Evolutionary conservation across 1,140 invertebrate species (phyloP), one percentile per base, ranked within the genome.

Genomic region (Subanguina moxae): DNA sequence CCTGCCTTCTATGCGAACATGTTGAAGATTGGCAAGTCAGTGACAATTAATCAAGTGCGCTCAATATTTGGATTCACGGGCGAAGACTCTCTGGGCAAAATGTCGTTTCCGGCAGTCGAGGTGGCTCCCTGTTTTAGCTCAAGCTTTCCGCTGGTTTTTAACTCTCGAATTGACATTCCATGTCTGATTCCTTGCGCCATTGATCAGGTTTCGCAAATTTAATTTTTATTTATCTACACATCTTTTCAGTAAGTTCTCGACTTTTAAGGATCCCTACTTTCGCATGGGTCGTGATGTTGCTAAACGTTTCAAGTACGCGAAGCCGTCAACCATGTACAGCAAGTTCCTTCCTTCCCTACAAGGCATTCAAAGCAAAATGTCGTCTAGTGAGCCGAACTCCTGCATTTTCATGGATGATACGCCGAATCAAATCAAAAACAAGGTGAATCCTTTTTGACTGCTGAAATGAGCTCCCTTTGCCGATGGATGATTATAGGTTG

Each of bases 111-210:
- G 0, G 90, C 94, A 0, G 90, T 94, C 62, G 93, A 99, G 86
- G 95, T 94, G 9, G 91, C 93, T 0, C 95, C 96, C 0, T 90
- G 91, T 13, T 89, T 99, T 78, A 92, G 91, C 0, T 90, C 90
- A 11, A 90, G 91, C n/a, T 76, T 99, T 98, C 95, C 95, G 0
- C 89, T 90, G 64, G 93, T 99, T 74, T 98, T 99, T 83, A 89
- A 84, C 38, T 80, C 87, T 1, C 86, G 88, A 64, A 88, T 88
- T 61, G 91, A 93, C 82, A 86, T 93, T 62, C 90, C 90, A 5
- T 96, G 93, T 81, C 85, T 99, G 0, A 95, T 99, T 72, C 95
- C 95, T 0, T 98, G 94, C 85, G 96, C 93, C 30, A 98, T 99
- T 78, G 96, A 99, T 87, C 96, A 99, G 85, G 88, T 88, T 82